Evolutionary conservation across 92 coral and sea anemone genomes (phyloP).

Genomic region (Zoanthus solanderi): DNA sequence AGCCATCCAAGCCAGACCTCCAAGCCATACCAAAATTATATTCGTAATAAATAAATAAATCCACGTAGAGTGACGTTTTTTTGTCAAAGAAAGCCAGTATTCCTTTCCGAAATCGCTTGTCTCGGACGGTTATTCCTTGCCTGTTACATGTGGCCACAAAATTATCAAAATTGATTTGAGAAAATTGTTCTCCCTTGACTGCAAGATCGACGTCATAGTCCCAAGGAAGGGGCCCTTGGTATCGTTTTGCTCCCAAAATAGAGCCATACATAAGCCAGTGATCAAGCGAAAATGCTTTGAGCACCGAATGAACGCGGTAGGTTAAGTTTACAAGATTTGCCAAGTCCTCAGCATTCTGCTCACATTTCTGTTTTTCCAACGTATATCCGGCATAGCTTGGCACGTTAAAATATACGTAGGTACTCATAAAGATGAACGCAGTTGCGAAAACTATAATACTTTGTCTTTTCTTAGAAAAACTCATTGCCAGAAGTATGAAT

Average conservation of each 20-base stretch:
- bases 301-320: not conserved
- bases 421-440: not conserved
- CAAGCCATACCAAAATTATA: slow-evolving; percentile 56
- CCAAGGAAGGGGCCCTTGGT: slow-evolving; percentile 74
- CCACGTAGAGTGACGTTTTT: slow-evolving; percentile 40
- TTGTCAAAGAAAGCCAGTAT: slow-evolving; percentile 23
- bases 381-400: slow-evolving; percentile 25
- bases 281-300: slow-evolving; percentile 45
- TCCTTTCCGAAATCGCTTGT: slow-evolving; percentile 63
- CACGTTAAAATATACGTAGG: slow-evolving; percentile 10
- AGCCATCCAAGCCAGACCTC: slow-evolving; percentile 66
- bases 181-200: slow-evolving; percentile 60
- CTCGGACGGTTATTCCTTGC: slow-evolving; percentile 38
- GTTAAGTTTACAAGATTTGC: slow-evolving; percentile 7
- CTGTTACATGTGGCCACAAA: slow-evolving; percentile 40
- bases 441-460: too few species aligned
- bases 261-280: slow-evolving; percentile 73
- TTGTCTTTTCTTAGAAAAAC: too few species aligned
- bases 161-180: slow-evolving; percentile 27
- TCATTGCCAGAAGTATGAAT: too few species aligned
- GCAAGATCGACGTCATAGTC: slow-evolving; percentile 79
- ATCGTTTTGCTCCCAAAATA: slow-evolving; percentile 59
- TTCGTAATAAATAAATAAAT: slow-evolving; percentile 61
- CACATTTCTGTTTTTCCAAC: not conserved
- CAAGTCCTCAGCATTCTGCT: not conserved